phyloP scores from a whole-genome alignment of 2,888 invertebrate species.

The Steinernema carpocapsae region DNA sequence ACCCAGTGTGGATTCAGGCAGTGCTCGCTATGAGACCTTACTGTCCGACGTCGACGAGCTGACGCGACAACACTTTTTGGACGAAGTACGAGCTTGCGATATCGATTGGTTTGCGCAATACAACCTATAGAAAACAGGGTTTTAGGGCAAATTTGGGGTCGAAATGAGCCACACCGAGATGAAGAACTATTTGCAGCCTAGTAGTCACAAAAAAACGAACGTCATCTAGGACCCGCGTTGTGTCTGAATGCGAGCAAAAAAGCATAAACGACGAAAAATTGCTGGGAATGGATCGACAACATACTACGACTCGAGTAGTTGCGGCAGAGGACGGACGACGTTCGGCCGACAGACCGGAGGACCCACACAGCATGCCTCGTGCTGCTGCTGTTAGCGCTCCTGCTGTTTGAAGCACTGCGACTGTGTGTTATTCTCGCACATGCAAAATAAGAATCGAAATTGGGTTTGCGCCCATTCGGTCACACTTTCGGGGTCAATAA shows the following conservation, averaged over 20 bases:
- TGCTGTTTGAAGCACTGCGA: background rate
- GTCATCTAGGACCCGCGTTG: background rate
- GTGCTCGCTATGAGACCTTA: constrained; percentile 21
- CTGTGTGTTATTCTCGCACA: too few species aligned
- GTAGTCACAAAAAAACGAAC: background rate
- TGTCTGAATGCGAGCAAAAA: background rate
- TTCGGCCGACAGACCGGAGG: constrained; percentile 8
- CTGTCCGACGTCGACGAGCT: background rate
- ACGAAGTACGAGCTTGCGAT: background rate
- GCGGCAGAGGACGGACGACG: constrained; percentile 15
- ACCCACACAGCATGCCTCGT: background rate
- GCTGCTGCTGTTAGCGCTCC: background rate
- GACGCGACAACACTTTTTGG: background rate
- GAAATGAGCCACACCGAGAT: background rate
- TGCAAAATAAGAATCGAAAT: too few species aligned
- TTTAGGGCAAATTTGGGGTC: background rate
- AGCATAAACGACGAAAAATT: constrained; percentile 13
- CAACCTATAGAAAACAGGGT: background rate
- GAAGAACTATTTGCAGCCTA: background rate
- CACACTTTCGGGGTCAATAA: too few species aligned
- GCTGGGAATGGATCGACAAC: constrained; percentile 29
- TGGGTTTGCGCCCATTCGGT: too few species aligned
- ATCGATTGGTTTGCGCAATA: background rate
- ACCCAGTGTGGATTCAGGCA: constrained; percentile 25
- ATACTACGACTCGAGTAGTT: constrained; percentile 10